Evolutionary conservation across 2,797 vertebrate species (phyloP), one percentile per base, ranked within the genome.

Genomic region (Malacoctenus gilli): DNA sequence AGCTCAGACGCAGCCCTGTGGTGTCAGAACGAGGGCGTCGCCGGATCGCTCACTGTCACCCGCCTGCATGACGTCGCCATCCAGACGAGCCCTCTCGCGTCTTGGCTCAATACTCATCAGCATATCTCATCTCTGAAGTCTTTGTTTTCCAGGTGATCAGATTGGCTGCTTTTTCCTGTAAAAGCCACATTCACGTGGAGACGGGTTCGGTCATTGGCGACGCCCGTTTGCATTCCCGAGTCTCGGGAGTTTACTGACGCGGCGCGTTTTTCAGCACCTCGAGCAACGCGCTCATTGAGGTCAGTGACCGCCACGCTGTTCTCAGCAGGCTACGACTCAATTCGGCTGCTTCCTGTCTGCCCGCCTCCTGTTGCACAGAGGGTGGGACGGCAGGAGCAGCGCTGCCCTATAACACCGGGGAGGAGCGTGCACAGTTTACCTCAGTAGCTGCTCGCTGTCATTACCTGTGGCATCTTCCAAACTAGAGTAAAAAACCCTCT

Each of bases 281-380:
- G 43, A 32, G 66, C 44, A 66, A 60, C 47, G 57, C 64, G 53
- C 63, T 75, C 59, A 66, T 8, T 19, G 51, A 82, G 75, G 69
- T 71, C 66, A 62, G 39, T 59, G 76, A 58, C 68, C 58, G 48
- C 72, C 75, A 66, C 72, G 57, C 54, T 7, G 43, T 59, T 79
- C 80, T 50, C 87, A 86, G 81, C 74, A 77, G 20, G 79, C 77
- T 49, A 66, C 67, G 19, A 59, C 11, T 5, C 77, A 82, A 72
- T 77, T 82, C 32, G 81, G 82, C 51, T 61, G 77, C 74, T 43
- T 82, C 73, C 81, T 86, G 76, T 79, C 79, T 53, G 73, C 50
- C 59, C 59, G 62, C 81, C 87, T 86, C 87, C 80, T 77, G 79
- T 79, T 74, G 83, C 84, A 82, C 62, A 53, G 61, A 59, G 66